These are phyloP conservation scores for Phalanger gymnotis DNA, from an alignment of 2,797 vertebrate species.

Conservation along the genomic window DNA sequence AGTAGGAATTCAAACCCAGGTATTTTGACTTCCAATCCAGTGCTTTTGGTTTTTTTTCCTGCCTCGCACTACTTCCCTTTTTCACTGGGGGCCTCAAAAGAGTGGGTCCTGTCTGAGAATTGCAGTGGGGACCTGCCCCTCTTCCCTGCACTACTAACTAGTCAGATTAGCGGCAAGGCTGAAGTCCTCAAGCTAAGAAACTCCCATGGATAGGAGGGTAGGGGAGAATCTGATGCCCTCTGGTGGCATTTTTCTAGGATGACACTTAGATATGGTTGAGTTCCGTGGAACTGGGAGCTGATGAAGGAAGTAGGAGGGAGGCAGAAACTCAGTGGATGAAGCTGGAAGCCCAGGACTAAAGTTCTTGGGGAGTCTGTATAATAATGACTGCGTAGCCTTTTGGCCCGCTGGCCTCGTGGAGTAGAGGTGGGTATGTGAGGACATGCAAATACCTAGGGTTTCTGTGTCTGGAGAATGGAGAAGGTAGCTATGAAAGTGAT, in stretches of 20 bases:
- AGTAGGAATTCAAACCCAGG: background rate
- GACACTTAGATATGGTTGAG: background rate
- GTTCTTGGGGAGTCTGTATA: background rate
- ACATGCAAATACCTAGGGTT: background rate
- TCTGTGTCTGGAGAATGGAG: background rate
- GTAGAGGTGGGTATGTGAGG: background rate
- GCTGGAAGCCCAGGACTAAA: background rate
- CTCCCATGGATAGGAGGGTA: background rate
- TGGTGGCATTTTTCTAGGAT: constrained; percentile 27
- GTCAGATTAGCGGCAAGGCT: background rate
- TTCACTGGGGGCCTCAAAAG: background rate
- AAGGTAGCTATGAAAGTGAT: background rate
- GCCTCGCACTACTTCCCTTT: background rate
- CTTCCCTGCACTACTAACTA: background rate
- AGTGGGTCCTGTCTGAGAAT: background rate
- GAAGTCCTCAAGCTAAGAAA: background rate
- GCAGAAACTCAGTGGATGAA: no score
- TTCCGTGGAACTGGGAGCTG: background rate
- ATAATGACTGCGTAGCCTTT: background rate
- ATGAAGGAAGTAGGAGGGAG: background rate
- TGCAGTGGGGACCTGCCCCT: background rate
- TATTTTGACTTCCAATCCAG: background rate
- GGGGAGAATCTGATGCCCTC: background rate
- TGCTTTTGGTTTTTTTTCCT: background rate
- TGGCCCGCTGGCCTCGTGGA: background rate